Base-by-base conservation (phyloP, 1,140 invertebrate genomes). In the Drosophila azteca region DNA sequence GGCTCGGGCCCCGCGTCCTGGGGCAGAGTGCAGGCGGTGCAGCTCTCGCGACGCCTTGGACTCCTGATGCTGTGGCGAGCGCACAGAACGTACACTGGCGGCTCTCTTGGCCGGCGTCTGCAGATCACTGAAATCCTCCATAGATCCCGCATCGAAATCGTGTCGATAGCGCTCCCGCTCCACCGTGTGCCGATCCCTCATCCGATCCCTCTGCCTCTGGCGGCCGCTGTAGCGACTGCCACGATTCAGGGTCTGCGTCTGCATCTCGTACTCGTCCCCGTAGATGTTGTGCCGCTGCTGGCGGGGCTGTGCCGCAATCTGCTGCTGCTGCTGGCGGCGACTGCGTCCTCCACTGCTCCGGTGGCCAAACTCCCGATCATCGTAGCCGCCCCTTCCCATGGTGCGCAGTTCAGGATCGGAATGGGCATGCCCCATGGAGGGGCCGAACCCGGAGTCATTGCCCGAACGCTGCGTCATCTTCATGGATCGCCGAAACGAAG, bases 381-480 rank as follows among this genome's bases (percentile, higher is more conserved):
- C 77, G 15, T 89, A 87, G 15, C 57, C 65, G 0, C 35, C 35
- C 1, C 35, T 3, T 3, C 35, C 46, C 88, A 92, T 51, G 2
- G 63, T 79, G 6, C 85, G 83, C 2, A 91, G 91, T 50, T 94
- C 93, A 0, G 93, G 93, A 79, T 94, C 93, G 3, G 93, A 94
- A 51, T 94, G 90, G 58, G 93, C 91, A 90, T 94, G 89, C 77
- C 91, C 52, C 93, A 93, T 64, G 6, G 91, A 92, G 88, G 92
- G 61, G 63, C 84, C 88, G 9, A 91, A 15, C 0, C 90, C 93
- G 11, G 93, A 94, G 75, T 91, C 90, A 72, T 87, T 85, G 0
- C 94, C 94, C 3, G 96, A 96, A 65, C 95, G 93, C 52, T 96
- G 95, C 3, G 95, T 96, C 29, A 93, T 93, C 48, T 96, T 93